Conservation (phyloP, 2,113 vertebrate genomes). For the Oxygymnocypris stewartii region DNA sequence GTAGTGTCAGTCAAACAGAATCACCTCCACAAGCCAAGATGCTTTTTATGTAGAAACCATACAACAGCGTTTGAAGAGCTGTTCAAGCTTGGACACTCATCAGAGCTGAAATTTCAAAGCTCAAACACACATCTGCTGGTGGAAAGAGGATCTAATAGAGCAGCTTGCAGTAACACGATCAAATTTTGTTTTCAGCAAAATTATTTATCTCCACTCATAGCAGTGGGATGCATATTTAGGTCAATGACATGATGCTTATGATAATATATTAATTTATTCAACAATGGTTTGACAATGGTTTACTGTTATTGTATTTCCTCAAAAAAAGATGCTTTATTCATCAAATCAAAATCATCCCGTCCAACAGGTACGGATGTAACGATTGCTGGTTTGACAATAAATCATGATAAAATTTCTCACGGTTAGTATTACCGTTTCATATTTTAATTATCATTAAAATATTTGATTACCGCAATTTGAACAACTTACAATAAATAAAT, state of each 20-base stretch:
- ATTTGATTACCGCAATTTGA: no score
- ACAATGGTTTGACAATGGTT: not conserved
- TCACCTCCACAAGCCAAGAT: conserved; percentile 66
- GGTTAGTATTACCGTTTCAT: no score
- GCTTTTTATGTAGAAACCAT: conserved; percentile 69
- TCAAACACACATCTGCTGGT: conserved; percentile 68
- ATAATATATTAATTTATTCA: not conserved
- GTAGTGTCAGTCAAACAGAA: conserved; percentile 75
- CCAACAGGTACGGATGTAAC: no score
- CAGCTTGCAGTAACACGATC: conserved; percentile 19
- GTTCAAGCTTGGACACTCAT: conserved; percentile 67
- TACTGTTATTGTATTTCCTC: not conserved
- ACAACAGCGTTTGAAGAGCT: conserved; percentile 61
- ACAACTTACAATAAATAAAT: no score
- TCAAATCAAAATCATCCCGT: no score
- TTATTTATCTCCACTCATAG: conserved; percentile 55
- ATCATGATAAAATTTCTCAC: no score
- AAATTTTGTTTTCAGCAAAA: conserved; percentile 25
- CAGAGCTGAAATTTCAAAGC: conserved; percentile 68
- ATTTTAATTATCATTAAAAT: no score
- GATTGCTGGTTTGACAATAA: no score
- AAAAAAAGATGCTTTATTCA: no score
- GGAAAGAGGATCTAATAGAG: conserved; percentile 43
- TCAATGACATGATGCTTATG: not conserved
- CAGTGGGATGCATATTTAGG: not conserved